Conservation (phyloP, 2,888 invertebrate species). For the Limnephilus lunatus region DNA sequence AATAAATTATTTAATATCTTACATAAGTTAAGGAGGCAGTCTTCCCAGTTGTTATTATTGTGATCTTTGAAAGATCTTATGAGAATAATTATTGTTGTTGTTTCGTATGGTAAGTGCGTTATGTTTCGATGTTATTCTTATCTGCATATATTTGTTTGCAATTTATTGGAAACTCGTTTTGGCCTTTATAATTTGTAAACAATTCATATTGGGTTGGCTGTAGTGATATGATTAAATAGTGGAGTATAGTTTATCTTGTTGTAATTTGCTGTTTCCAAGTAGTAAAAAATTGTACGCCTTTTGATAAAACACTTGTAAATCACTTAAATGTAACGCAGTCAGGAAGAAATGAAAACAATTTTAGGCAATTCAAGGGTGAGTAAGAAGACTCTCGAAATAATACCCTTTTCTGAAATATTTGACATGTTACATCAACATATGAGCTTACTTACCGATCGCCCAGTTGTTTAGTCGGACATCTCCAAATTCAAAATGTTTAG, state of each 20-base stretch:
- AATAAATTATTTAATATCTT: conserved; percentile 24
- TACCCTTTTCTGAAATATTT: too few species aligned
- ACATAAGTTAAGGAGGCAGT: background rate
- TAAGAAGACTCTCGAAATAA: too few species aligned
- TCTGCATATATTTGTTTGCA: background rate
- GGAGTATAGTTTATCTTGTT: background rate
- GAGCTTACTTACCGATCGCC: too few species aligned
- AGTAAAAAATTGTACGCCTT: background rate
- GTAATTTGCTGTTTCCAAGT: background rate
- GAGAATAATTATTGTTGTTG: background rate
- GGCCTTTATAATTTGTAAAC: background rate
- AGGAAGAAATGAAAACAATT: background rate
- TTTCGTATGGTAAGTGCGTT: background rate
- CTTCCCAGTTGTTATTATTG: conserved; percentile 38
- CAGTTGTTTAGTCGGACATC: too few species aligned
- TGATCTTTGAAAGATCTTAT: conserved; percentile 9
- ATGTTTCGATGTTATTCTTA: background rate
- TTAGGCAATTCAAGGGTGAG: background rate
- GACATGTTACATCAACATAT: too few species aligned
- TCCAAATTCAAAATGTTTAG: too few species aligned
- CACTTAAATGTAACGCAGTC: background rate
- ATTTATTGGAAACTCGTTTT: background rate
- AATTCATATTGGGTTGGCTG: background rate
- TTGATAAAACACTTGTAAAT: background rate
- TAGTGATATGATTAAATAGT: background rate